Base-by-base conservation (phyloP, 2,888 invertebrate species). In the Stenodera caucasica region DNA sequence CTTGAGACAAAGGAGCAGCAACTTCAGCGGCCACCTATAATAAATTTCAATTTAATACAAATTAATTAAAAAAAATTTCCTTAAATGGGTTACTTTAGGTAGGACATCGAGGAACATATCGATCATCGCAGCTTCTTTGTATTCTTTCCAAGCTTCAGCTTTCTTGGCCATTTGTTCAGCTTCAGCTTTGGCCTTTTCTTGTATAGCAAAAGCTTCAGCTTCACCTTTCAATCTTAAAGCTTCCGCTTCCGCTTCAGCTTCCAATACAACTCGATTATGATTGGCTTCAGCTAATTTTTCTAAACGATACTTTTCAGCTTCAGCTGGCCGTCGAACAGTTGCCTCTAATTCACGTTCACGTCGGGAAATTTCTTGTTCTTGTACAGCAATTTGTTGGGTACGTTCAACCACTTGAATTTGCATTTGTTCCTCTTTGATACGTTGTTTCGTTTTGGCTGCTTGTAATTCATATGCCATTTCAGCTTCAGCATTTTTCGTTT, bases 101-200 rank as follows among this genome's bases (percentile, higher is more conserved):
- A 98, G 82, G 37, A 94, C 92, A 58, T 97, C 96, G 63, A 98
- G 86, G 77, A 97, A 89, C 97, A 98, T 98, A 77, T 98, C 97
- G 61, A 95, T 88, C 90, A 96, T 93, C 11, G 96, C 96, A 32
- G 96, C 96, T 55, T 92, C 94, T 69, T 96, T 93, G 80, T 98
- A 98, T 76, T 97, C 96, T 77, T 91, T 92, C 90, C 92, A 98
- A 14, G 98, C 98, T 72, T 96, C 96, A 0, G 97, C 98, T 77
- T 98, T 98, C 82, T 94, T 94, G 0, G 92, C 88, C 94, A 98
- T 96, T 82, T 97, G 97, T 80, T 95, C 96, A 0, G 97, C 96
- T 77, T 98, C 98, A 1, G 98, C 98, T 69, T 88, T 92, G 0
- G 97, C 98, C 81, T 95, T 96, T 0, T 94, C 96, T 73, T 93